Percentiles rank a stretch among this genome's conserved stretches.
phyloP scores from a whole-genome alignment of 2,797 vertebrate species.

The Cyprinella venusta region DNA sequence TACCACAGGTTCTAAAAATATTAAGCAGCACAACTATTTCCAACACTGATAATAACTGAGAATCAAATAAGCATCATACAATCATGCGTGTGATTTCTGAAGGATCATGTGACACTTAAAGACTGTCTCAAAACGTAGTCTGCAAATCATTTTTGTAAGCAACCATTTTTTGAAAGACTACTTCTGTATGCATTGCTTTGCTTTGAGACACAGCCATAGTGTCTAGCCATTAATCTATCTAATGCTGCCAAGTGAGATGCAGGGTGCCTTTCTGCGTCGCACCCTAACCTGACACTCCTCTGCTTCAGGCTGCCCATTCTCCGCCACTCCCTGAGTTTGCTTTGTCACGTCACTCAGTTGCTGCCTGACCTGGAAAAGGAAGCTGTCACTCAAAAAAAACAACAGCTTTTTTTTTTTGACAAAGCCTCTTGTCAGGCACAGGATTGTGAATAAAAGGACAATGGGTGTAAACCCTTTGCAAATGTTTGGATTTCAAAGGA shows the following conservation, averaged over 20 bases:
- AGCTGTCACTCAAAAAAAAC: slow-evolving; percentile 69
- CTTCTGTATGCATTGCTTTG: not conserved
- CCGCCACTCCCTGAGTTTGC: slow-evolving; percentile 76
- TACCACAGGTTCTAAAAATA: too few species aligned
- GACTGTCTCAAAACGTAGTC: not conserved
- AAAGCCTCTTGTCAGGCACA: not conserved
- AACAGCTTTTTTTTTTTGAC: not conserved
- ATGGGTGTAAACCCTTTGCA: not conserved
- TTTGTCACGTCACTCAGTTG: slow-evolving; percentile 83
- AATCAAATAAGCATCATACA: too few species aligned
- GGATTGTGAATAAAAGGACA: not conserved
- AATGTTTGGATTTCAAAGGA: not conserved
- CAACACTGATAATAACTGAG: too few species aligned
- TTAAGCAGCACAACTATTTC: too few species aligned
- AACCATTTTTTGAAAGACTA: not conserved
- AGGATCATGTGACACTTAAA: too few species aligned
- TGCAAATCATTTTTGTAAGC: not conserved
- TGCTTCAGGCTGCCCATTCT: slow-evolving; percentile 75
- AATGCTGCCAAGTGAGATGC: slow-evolving; percentile 15
- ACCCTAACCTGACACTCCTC: slow-evolving; percentile 80
- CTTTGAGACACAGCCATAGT: not conserved
- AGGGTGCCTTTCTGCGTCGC: slow-evolving; percentile 59
- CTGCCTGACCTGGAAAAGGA: slow-evolving; percentile 87
- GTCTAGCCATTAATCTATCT: not conserved
- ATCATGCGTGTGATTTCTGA: too few species aligned